phyloP scores from a whole-genome alignment of 1,140 invertebrate genomes.

The Apis florea region DNA sequence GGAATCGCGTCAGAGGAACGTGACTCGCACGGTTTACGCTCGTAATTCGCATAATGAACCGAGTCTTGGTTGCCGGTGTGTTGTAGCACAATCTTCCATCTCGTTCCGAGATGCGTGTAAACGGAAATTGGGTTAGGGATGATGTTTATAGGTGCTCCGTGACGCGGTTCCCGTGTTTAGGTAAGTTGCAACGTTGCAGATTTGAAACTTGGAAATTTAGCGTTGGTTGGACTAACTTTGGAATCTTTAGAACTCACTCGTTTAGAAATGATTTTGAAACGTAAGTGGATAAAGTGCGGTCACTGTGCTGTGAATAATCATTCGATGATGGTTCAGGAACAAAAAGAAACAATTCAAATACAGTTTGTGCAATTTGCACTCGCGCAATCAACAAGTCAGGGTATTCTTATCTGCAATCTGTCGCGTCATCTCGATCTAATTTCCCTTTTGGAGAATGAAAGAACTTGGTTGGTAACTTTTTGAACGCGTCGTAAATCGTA shows the following conservation, averaged over 20 bases:
- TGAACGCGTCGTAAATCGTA: conserved; percentile 56
- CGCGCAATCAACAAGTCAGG: neutral
- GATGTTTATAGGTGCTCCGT: neutral
- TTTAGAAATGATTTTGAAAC: too few relatives aligned
- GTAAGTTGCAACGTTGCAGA: too few relatives aligned
- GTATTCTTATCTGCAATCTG: conserved; percentile 18
- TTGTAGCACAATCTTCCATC: neutral
- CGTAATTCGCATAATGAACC: conserved; percentile 12
- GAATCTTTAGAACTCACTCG: too few relatives aligned
- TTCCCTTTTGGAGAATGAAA: conserved; percentile 17
- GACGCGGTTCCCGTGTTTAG: neutral
- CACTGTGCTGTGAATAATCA: too few relatives aligned
- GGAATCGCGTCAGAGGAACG: conserved; percentile 1
- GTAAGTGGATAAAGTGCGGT: too few relatives aligned
- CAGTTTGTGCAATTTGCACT: neutral
- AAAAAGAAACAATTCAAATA: too few relatives aligned
- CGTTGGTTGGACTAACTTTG: neutral
- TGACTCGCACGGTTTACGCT: conserved; percentile 21
- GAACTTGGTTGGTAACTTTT: conserved; percentile 58
- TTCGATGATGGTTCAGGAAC: too few relatives aligned
- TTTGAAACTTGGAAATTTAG: neutral
- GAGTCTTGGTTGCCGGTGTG: neutral
- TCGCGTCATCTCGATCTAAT: conserved; percentile 35
- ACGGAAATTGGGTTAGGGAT: neutral
- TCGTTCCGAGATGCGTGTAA: neutral